phyloP scores from a whole-genome alignment of 2,113 vertebrate genomes.

The Sinocyclocheilus maitianheensis region DNA sequence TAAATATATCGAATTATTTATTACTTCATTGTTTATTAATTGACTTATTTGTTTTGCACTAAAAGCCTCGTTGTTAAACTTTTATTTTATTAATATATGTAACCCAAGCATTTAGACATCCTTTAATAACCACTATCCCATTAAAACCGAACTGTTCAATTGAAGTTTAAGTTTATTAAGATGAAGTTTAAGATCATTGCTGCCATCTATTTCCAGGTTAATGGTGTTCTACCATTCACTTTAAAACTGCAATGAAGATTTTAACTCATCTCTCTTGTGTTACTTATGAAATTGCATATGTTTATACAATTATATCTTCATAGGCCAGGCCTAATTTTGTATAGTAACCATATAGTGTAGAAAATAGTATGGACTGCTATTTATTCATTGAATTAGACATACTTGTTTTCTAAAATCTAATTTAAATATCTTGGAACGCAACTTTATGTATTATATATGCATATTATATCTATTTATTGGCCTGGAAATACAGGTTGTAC shows the following conservation, averaged over 20 bases:
- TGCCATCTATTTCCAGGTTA: background rate
- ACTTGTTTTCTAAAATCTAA: background rate
- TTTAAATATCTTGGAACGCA: no score
- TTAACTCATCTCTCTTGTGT: background rate
- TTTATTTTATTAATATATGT: background rate
- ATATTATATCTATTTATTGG: background rate
- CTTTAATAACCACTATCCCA: background rate
- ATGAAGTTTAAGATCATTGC: background rate
- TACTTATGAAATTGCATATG: background rate
- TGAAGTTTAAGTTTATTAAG: no score
- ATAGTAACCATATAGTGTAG: no score
- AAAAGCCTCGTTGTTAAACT: background rate
- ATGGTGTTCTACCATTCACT: background rate
- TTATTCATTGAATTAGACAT: background rate
- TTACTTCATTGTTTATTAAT: background rate
- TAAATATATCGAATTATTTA: background rate
- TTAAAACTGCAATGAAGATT: background rate
- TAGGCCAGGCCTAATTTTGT: background rate
- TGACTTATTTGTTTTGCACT: background rate
- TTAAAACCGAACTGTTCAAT: background rate
- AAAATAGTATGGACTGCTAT: background rate
- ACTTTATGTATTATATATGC: no score
- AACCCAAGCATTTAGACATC: background rate
- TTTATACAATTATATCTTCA: background rate
- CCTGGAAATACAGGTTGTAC: background rate